Evolutionary conservation across 2,888 invertebrate genomes (phyloP).

Genomic region (Latrodectus hesperus): DNA sequence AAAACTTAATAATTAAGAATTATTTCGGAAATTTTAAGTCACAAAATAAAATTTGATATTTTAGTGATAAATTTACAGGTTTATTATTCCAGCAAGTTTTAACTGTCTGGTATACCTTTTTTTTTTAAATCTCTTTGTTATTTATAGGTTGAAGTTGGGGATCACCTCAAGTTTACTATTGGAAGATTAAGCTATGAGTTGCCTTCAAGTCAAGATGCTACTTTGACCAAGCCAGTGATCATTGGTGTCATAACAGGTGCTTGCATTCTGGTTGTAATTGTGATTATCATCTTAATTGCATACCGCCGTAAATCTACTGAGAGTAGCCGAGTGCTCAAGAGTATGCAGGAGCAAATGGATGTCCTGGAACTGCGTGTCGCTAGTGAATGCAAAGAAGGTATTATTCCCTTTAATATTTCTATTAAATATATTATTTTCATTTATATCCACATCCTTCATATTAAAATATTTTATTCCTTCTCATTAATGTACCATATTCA

Average conservation of each 20-base stretch:
- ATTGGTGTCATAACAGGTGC: slow-evolving; percentile 74
- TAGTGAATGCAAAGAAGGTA: slow-evolving; percentile 90
- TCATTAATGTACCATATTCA: too few species aligned
- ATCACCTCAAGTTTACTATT: slow-evolving; percentile 86
- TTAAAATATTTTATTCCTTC: too few species aligned
- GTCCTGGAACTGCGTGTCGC: slow-evolving; percentile 95
- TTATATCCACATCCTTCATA: too few species aligned
- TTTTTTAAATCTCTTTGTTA: too few species aligned
- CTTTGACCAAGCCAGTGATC: slow-evolving; percentile 87
- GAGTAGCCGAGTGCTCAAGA: slow-evolving; percentile 95
- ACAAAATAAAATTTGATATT: too few species aligned
- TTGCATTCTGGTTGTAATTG: slow-evolving; percentile 79
- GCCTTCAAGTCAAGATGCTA: slow-evolving; percentile 74
- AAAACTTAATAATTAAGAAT: too few species aligned
- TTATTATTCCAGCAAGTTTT: too few species aligned
- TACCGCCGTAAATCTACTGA: slow-evolving; percentile 96
- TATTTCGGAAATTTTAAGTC: too few species aligned
- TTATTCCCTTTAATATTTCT: too few species aligned
- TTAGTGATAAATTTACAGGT: too few species aligned
- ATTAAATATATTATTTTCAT: too few species aligned
- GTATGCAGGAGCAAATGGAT: slow-evolving; percentile 99
- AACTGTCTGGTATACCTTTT: too few species aligned
- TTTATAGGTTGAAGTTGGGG: slow-evolving; percentile 82
- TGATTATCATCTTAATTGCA: slow-evolving; percentile 90
- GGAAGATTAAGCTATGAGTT: slow-evolving; percentile 88